Conservation (phyloP, 2,113 vertebrate genomes). For the Prionailurus bengalensis region DNA sequence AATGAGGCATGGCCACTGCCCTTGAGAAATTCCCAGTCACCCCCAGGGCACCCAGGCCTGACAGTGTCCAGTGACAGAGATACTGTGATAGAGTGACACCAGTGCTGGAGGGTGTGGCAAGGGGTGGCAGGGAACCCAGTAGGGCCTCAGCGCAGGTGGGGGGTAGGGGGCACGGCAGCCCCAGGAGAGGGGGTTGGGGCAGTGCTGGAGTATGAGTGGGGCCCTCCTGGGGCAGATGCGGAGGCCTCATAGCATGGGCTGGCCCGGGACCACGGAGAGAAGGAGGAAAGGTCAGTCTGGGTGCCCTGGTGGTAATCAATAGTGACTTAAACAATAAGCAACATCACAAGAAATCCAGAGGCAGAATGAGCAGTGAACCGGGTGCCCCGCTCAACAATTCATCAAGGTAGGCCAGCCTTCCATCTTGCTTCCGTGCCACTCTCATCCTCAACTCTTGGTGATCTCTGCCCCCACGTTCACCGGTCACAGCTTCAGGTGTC, state of each 20-base stretch:
- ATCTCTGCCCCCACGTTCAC: neutral
- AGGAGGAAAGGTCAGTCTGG: neutral
- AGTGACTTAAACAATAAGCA: neutral
- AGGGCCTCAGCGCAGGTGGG: neutral
- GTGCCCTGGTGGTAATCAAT: neutral
- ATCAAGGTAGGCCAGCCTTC: neutral
- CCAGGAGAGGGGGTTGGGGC: neutral
- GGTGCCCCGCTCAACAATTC: neutral
- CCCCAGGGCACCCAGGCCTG: neutral
- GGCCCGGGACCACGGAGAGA: accelerated
- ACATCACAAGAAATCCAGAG: neutral
- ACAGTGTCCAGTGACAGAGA: neutral
- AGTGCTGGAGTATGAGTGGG: neutral
- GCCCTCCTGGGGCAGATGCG: neutral
- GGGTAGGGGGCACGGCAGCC: too few relatives aligned
- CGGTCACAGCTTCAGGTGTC: neutral
- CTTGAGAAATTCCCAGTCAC: neutral
- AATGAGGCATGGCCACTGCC: neutral
- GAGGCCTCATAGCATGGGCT: neutral
- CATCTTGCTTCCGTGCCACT: accelerated
- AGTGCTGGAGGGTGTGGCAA: neutral
- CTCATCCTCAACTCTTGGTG: neutral
- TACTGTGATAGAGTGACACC: neutral
- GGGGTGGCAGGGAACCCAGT: neutral
- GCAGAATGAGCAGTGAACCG: too few relatives aligned